A percentile compares a stretch with the other conserved stretches of the same genome.
phyloP scores from a whole-genome alignment of 2,113 vertebrate genomes.

The Pseudopodoces humilis region DNA sequence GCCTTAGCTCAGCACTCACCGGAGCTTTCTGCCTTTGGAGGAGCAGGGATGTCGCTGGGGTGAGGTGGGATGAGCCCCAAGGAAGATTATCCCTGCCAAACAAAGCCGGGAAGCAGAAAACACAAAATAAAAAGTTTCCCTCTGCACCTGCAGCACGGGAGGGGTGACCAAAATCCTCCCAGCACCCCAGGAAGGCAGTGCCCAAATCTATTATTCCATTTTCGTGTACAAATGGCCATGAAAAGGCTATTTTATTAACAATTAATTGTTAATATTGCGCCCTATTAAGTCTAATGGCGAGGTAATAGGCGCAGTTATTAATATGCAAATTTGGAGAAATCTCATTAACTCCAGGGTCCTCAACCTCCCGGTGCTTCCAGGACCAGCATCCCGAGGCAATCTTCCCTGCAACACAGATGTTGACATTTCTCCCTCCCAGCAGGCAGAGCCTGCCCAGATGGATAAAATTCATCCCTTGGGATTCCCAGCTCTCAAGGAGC shows the following conservation, averaged over 20 bases:
- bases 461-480: background rate
- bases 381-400: background rate
- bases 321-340: constrained; percentile 34
- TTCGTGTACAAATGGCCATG: rapidly evolving
- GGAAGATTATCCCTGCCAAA: background rate
- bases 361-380: background rate
- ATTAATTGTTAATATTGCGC: background rate
- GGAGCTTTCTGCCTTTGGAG: background rate
- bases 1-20: rapidly evolving
- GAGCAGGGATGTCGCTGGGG: background rate
- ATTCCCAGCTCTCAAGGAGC: background rate
- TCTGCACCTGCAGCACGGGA: background rate
- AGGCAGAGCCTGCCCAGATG: background rate
- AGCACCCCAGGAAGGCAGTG: rapidly evolving
- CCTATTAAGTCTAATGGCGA: background rate
- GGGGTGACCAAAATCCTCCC: background rate
- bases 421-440: background rate
- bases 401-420: background rate
- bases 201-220: background rate
- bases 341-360: background rate
- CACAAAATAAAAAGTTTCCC: background rate
- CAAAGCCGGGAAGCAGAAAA: background rate
- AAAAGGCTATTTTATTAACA: background rate
- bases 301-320: background rate
- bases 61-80: background rate